phyloP scores from a whole-genome alignment of 2,888 invertebrate species.

The Leptopilina syphax region DNA sequence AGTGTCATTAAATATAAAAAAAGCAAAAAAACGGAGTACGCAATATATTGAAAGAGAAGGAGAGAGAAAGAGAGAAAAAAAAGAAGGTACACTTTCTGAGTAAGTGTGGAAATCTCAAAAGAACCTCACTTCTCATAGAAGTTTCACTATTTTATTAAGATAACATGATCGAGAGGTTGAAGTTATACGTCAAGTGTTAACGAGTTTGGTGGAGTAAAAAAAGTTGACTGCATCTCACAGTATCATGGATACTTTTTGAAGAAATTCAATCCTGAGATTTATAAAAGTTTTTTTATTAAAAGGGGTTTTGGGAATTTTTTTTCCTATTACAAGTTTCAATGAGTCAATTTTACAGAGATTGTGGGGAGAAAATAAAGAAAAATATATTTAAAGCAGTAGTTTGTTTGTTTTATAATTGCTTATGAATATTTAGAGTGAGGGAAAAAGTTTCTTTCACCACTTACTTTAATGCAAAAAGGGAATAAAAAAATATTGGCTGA shows the following conservation, averaged over 20 bases:
- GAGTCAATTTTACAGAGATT: background rate
- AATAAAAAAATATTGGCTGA: no score
- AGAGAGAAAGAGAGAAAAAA: background rate
- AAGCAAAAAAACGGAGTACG: background rate
- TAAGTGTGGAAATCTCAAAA: background rate
- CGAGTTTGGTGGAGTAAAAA: conserved; percentile 24
- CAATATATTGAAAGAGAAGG: background rate
- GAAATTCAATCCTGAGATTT: conserved; percentile 1
- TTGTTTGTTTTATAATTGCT: no score
- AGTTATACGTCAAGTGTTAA: conserved; percentile 29
- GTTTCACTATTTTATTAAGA: background rate
- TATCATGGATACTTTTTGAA: conserved; percentile 12
- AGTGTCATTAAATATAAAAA: background rate
- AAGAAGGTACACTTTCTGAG: background rate
- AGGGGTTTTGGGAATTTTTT: background rate
- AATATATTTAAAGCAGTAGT: background rate
- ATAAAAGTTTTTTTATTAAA: conserved; percentile 17
- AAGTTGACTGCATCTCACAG: conserved; percentile 17
- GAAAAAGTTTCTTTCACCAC: no score
- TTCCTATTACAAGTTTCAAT: background rate
- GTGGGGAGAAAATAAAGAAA: background rate
- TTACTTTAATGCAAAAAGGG: no score
- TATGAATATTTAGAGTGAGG: no score
- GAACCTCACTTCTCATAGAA: background rate
- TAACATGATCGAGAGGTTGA: conserved; percentile 12